Base-by-base conservation (phyloP, 2,113 vertebrate species). In the Aegotheles bennettii region DNA sequence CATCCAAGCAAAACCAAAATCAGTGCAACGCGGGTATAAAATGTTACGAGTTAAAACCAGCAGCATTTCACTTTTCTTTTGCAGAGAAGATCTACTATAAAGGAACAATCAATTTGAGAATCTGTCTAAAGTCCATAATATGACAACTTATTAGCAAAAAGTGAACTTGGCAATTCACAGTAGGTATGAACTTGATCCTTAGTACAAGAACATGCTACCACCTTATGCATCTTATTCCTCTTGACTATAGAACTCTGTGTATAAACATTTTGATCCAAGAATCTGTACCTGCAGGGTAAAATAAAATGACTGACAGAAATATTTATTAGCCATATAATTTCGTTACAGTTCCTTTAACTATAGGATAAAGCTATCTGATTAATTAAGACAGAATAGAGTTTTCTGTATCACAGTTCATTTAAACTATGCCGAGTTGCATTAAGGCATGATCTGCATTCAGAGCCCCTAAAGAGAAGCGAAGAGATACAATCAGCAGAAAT, bases 401-500 rank as follows among this genome's bases (percentile, higher is more conserved):
- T 94, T 92, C 85, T 65, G 35, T 53, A 93, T 77, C 69, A 90
- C 6, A 76, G 87, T 89, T 96, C 82, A 92, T 95, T 95, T 95
- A 87, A 93, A 91, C 67, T 47, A 50, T 31, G 83, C 75, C 51
- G 24, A 80, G 50, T 77, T 90, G 75, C 82, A 95, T 90, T 94
- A 96, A 86, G 79, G 89, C 67, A 31, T 77, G 71, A 93, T 90
- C 85, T 93, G 90, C 87, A 89, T 83, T 70, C 84, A 91, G 59
- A 85, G 87, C 81, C 85, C 82, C 92, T 86, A 82, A 93, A 96
- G 75, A 93, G 87, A 90, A 88, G 75, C 0, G 0, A 88, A 90
- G 90, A 57, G 90, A 93, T 86, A 95, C 64, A 94, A 96, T 94
- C 96, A 96, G 87, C 75, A 95, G 82, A 96, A 97, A 96, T 95